Percentiles rank a stretch among this genome's conserved stretches.
Evolutionary conservation across 1,140 invertebrate genomes (phyloP).

Genomic region (Achroia grisella): DNA sequence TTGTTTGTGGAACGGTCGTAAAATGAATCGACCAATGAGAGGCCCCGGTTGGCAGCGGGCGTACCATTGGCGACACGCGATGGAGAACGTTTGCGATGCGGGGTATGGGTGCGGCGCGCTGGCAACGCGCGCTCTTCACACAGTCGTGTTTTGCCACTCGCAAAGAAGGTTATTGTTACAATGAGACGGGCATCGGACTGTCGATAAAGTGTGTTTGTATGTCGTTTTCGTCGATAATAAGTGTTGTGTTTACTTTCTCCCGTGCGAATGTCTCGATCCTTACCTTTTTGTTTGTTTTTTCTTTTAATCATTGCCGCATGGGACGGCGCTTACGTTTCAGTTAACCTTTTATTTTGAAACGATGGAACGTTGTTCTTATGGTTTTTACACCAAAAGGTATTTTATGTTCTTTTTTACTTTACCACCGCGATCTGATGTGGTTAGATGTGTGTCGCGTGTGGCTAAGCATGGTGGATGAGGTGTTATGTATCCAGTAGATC

Average conservation of each 20-base stretch:
- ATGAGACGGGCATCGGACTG: conserved; percentile 64
- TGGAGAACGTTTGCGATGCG: conserved; percentile 42
- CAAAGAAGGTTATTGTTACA: conserved; percentile 66
- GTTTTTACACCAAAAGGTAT: conserved; percentile 73
- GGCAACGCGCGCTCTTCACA: conserved; percentile 27
- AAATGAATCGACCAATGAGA: conserved; percentile 50
- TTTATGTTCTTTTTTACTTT: conserved; percentile 73
- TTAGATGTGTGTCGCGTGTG: conserved; percentile 64
- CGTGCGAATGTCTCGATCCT: conserved; percentile 71
- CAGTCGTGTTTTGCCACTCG: conserved; percentile 65
- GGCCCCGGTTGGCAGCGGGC: conserved; percentile 33
- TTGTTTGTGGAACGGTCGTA: conserved; percentile 67
- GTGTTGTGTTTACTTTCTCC: conserved; percentile 72
- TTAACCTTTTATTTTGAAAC: conserved; percentile 72
- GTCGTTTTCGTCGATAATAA: conserved; percentile 72
- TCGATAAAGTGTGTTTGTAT: conserved; percentile 73
- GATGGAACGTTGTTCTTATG: conserved; percentile 73
- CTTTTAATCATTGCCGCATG: conserved; percentile 67
- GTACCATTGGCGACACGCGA: conserved; percentile 58
- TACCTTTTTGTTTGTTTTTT: conserved; percentile 69
- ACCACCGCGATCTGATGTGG: conserved; percentile 54
- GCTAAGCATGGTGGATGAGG: conserved; percentile 25
- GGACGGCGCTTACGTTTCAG: conserved; percentile 68
- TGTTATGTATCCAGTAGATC: background rate
- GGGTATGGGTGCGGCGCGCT: conserved; percentile 45